Conservation (phyloP, 2,113 vertebrate genomes). For the Azemiops feae region DNA sequence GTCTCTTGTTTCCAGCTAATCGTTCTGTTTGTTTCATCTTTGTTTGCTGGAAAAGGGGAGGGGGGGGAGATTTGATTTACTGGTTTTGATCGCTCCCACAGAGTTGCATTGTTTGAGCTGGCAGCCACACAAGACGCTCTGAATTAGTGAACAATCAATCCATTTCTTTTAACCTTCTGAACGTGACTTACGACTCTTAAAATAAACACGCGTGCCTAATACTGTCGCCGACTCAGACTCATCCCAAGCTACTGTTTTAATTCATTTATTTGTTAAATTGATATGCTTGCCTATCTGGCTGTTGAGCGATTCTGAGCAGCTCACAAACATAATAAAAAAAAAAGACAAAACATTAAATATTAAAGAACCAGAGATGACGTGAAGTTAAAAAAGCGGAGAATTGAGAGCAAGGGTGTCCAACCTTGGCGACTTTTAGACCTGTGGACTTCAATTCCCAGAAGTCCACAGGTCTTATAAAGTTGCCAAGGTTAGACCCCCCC, state of each 20-base stretch:
- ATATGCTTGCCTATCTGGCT: background rate
- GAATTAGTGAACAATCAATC: too few species aligned
- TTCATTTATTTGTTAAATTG: fast-evolving
- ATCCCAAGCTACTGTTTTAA: background rate
- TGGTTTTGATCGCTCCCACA: background rate
- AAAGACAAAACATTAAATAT: background rate
- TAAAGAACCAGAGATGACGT: background rate
- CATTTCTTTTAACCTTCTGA: too few species aligned
- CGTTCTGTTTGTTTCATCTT: background rate
- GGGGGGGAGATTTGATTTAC: background rate
- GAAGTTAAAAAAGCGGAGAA: background rate
- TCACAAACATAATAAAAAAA: background rate
- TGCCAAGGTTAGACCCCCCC: background rate
- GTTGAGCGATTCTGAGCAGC: background rate
- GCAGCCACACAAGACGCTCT: too few species aligned
- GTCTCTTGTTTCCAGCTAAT: background rate
- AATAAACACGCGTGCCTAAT: too few species aligned
- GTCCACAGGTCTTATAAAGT: background rate
- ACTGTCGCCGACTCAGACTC: background rate
- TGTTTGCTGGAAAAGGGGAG: background rate
- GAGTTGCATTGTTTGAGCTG: background rate
- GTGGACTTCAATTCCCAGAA: background rate
- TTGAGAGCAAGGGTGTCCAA: background rate
- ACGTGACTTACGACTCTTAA: too few species aligned
- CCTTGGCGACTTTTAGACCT: background rate